Base-by-base conservation (phyloP, 2,888 invertebrate genomes). In the Microctonus hyperodae region DNA sequence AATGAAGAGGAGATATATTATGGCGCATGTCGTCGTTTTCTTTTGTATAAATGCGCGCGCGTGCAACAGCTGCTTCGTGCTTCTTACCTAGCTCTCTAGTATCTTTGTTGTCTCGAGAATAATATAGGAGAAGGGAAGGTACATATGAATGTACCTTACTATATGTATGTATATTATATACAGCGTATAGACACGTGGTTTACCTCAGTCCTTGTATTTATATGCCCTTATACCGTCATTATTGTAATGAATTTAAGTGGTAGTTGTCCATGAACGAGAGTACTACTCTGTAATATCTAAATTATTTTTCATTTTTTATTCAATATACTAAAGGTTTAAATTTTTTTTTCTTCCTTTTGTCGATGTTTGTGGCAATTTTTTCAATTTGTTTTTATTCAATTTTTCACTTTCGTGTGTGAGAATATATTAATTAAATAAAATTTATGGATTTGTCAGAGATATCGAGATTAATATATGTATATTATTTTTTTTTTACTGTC, bases 231-330 rank as follows among this genome's bases (percentile, higher is more conserved):
- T 25, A 40, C 23, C 57, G 60, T 62, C 51, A 62, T 62, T 62
- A 62, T 62, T 62, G 37, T 62, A 62, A 62, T 62, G 53, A 53
- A 16, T 37, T 35, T 62, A 62, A 62, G 62, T 62, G 53, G 62
- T 13, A 62, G 53, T 62, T 53, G 37, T n/a, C 31, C 53, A 62
- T 62, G 53, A 35, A 53, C 16, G 44, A 44, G 44, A 44, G 44
- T 31, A 20, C 9, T 31, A 33, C 61, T 60, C 16, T 10, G 53
- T 53, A 53, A 62, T 62, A 28, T 16, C 31, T 13, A 31, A 44
- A 44, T 44, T 16, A 1, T 48, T 60, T 60, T 31, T 53, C 62
- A 53, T 20, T 25, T 23, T 16, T n/a, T n/a, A n/a, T 56, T 16
- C 23, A 16, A 31, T 16, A n/a, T 5, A 22, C 33, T 31, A 44